These are phyloP conservation scores for Nerophis lumbriciformis DNA, from an alignment of 2,113 vertebrate species.

Conservation along the genomic window DNA sequence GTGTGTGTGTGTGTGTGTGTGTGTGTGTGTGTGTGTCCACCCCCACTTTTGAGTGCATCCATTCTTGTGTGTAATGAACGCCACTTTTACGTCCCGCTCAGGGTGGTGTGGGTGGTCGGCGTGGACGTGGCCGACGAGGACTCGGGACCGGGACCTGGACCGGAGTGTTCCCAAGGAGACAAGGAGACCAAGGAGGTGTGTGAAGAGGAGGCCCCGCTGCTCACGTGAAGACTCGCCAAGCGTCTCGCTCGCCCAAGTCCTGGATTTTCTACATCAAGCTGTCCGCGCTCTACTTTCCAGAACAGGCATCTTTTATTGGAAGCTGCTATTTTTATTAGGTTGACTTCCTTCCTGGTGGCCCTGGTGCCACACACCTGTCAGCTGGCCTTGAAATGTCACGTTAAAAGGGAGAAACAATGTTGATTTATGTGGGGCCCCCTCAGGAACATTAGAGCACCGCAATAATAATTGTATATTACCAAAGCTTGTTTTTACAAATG, in stretches of 20 bases:
- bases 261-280: too few species aligned
- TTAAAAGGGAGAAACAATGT: background rate
- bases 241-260: too few species aligned
- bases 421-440: background rate
- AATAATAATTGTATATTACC: background rate
- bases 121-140: constrained; percentile 37
- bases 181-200: constrained; percentile 22
- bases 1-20: too few species aligned
- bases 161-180: constrained; percentile 37
- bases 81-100: constrained; percentile 16
- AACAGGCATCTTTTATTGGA: background rate
- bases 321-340: background rate
- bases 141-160: too few species aligned
- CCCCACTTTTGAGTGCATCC: too few species aligned
- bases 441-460: background rate
- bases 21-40: too few species aligned
- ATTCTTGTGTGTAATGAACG: background rate
- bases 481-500: background rate
- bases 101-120: constrained; percentile 43
- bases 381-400: background rate
- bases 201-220: constrained; percentile 30
- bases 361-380: background rate
- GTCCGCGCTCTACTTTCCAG: too few species aligned
- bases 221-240: background rate
- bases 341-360: too few species aligned